Conservation (phyloP, 1,140 invertebrate species). For the Bombus pyrosoma region DNA sequence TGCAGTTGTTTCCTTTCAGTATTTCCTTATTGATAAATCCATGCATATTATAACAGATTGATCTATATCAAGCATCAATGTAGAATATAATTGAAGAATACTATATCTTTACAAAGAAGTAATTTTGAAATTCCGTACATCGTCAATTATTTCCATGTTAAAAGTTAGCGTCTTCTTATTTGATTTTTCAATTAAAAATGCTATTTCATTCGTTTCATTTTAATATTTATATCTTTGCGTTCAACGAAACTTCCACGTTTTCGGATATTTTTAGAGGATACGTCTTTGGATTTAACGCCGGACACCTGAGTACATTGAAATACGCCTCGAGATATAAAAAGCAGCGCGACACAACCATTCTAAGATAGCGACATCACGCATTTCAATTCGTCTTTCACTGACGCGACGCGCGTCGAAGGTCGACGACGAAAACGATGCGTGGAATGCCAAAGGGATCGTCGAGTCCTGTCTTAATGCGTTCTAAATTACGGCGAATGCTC, state of each 20-base stretch:
- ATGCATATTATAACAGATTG: not conserved
- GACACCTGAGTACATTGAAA: too few relatives aligned
- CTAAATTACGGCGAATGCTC: conserved; percentile 73
- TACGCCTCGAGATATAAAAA: too few relatives aligned
- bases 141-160: too few relatives aligned
- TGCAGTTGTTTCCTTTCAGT: not conserved
- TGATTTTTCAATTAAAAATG: too few relatives aligned
- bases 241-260: too few relatives aligned
- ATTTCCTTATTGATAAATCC: not conserved
- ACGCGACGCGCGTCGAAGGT: conserved; percentile 12
- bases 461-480: conserved; percentile 72
- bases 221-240: too few relatives aligned
- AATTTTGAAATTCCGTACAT: not conserved
- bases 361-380: not conserved
- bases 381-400: not conserved
- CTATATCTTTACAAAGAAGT: not conserved
- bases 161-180: too few relatives aligned
- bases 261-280: too few relatives aligned
- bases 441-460: conserved; percentile 51
- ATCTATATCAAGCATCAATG: not conserved
- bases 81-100: not conserved
- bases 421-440: conserved; percentile 32
- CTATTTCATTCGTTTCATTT: too few relatives aligned
- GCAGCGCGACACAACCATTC: not conserved
- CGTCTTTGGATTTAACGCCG: too few relatives aligned